phyloP scores from a whole-genome alignment of 2,888 invertebrate species.

The Disparrhopalites patrizii region DNA sequence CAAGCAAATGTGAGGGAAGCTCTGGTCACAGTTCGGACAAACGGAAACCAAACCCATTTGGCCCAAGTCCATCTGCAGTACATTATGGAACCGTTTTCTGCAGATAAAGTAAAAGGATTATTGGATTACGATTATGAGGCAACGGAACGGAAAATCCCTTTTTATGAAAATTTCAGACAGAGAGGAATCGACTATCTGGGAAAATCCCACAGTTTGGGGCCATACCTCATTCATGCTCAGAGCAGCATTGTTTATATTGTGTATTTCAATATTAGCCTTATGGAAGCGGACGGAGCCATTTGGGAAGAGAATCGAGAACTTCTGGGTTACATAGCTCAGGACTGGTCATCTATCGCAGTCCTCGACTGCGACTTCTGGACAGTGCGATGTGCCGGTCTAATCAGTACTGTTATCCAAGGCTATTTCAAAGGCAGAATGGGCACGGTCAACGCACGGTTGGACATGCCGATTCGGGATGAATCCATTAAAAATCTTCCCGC shows the following conservation, averaged over 20 bases:
- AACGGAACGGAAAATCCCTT: not conserved
- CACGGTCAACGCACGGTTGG: not conserved
- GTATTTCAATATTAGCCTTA: not conserved
- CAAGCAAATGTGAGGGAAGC: not conserved
- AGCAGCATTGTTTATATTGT: not conserved
- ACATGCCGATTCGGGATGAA: not conserved
- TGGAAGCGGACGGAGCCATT: not conserved
- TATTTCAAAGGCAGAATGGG: not conserved
- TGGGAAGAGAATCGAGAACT: constrained; percentile 4
- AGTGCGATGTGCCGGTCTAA: not conserved
- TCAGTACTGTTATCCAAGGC: not conserved
- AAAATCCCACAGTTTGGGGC: not conserved
- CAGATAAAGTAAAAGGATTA: not conserved
- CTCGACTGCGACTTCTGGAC: not conserved
- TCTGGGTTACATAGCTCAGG: not conserved
- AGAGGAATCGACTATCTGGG: not conserved
- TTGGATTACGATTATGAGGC: not conserved
- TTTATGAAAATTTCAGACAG: not conserved
- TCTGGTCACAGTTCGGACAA: not conserved
- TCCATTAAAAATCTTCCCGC: not conserved
- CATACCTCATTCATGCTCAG: not conserved
- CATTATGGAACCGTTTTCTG: not conserved
- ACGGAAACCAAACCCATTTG: not conserved
- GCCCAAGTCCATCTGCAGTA: not conserved
- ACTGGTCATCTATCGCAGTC: not conserved